These are phyloP conservation scores for Peromyscus maniculatus DNA, from an alignment of 2,113 vertebrate species.

Conservation along the genomic window DNA sequence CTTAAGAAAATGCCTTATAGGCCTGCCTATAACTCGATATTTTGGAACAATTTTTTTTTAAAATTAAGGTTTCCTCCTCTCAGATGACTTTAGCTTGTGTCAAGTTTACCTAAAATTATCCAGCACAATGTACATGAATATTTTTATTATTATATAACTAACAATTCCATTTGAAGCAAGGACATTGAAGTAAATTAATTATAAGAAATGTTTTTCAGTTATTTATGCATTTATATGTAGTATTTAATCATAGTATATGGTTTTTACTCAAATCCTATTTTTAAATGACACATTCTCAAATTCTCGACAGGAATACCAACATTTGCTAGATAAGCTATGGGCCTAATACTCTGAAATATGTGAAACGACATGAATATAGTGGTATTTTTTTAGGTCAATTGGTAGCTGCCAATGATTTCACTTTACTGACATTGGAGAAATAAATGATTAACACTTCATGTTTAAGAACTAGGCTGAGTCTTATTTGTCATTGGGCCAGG, in stretches of 20 bases:
- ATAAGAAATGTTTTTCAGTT: not conserved
- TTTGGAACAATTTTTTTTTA: not conserved
- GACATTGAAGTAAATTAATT: not conserved
- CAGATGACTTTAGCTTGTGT: not conserved
- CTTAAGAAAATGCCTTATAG: not conserved
- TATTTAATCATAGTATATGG: slow-evolving; percentile 12
- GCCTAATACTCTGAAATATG: slow-evolving; percentile 36
- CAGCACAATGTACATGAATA: not conserved
- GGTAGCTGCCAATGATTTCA: slow-evolving; percentile 77
- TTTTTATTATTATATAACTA: not conserved
- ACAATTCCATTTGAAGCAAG: not conserved
- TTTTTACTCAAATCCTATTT: slow-evolving; percentile 5
- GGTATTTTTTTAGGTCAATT: slow-evolving; percentile 69
- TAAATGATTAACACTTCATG: slow-evolving; percentile 82
- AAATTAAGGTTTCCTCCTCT: no score
- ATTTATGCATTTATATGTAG: not conserved
- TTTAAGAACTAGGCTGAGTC: slow-evolving; percentile 67
- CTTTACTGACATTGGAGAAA: slow-evolving; percentile 74
- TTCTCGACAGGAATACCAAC: not conserved
- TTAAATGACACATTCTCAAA: slow-evolving; percentile 20
- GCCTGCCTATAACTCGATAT: not conserved
- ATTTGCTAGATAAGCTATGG: slow-evolving; percentile 47
- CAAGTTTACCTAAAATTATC: not conserved
- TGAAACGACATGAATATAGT: slow-evolving; percentile 11
- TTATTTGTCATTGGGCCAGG: slow-evolving; percentile 76